phyloP scores from a whole-genome alignment of 2,113 vertebrate species.

The Takifugu bimaculatus region DNA sequence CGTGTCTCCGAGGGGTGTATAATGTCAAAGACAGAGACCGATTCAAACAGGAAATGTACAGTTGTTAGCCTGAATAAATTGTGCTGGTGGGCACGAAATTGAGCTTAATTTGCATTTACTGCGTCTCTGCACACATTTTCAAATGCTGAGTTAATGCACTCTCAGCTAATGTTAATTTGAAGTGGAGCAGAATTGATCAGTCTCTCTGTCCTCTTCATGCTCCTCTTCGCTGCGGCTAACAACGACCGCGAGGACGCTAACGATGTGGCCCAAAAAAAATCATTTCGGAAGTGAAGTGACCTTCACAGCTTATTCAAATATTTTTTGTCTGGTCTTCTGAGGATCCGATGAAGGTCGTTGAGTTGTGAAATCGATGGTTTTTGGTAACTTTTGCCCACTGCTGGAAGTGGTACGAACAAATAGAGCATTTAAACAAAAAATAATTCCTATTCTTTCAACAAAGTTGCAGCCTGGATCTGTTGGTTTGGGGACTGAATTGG shows the following conservation, averaged over 20 bases:
- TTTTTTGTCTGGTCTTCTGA: background rate
- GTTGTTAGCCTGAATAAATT: background rate
- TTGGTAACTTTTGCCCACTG: background rate
- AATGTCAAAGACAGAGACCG: background rate
- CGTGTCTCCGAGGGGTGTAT: background rate
- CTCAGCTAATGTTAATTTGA: background rate
- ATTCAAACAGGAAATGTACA: background rate
- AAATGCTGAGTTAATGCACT: background rate
- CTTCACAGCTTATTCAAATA: background rate
- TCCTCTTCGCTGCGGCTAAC: background rate
- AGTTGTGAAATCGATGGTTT: background rate
- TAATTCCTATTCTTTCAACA: too few species aligned
- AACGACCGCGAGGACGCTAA: background rate
- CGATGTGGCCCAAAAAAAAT: too few species aligned
- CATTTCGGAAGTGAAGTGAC: background rate
- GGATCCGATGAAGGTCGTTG: background rate
- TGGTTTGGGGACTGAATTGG: too few species aligned
- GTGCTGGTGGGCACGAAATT: background rate
- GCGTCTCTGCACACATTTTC: background rate
- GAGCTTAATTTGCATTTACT: background rate
- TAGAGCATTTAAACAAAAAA: too few species aligned
- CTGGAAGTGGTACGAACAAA: too few species aligned
- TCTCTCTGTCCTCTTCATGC: background rate
- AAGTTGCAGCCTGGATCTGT: too few species aligned
- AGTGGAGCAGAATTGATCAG: background rate